Evolutionary conservation across 2,113 vertebrate species (phyloP).

Genomic region (Corythornis vintsioides): DNA sequence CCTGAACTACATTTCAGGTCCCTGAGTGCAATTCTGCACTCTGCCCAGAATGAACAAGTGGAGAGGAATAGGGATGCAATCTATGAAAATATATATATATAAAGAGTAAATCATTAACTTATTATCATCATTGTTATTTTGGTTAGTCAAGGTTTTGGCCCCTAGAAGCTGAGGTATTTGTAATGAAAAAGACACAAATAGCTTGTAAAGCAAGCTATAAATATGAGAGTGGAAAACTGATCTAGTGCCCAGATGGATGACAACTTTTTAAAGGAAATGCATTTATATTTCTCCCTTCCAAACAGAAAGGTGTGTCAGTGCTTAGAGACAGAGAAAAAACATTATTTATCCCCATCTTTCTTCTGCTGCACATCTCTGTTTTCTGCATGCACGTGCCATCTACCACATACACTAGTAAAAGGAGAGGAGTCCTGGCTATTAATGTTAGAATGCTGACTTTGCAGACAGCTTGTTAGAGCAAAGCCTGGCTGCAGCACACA

Average conservation of each 20-base stretch:
- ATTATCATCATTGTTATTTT: slow-evolving; percentile 36
- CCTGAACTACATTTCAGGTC: background rate
- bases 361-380: background rate
- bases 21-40: background rate
- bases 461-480: background rate
- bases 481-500: background rate
- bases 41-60: background rate
- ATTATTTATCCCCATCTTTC: background rate
- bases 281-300: slow-evolving; percentile 10
- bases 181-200: background rate
- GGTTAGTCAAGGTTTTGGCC: slow-evolving; percentile 21
- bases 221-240: slow-evolving; percentile 36
- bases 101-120: background rate
- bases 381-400: background rate
- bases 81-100: background rate
- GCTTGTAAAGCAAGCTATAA: background rate
- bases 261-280: background rate
- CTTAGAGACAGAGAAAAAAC: background rate
- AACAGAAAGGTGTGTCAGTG: background rate
- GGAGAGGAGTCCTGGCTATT: background rate
- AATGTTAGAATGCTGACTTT: background rate
- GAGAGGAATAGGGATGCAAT: background rate
- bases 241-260: background rate
- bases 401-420: background rate
- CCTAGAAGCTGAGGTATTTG: background rate